Evolutionary conservation across 2,797 vertebrate genomes (phyloP).

Genomic region (Yasuhikotakia modesta): DNA sequence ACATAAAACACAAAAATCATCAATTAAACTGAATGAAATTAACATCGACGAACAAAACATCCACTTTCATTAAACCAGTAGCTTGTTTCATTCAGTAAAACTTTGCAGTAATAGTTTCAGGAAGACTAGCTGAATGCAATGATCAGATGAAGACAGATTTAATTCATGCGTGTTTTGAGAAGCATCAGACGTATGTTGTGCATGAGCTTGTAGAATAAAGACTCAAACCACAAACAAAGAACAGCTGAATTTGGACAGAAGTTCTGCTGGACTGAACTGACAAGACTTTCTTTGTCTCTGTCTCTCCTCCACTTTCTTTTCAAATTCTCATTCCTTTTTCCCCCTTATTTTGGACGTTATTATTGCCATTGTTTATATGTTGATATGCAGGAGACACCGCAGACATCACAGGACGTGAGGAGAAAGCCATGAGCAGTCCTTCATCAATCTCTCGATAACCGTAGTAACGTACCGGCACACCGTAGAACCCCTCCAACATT

Average conservation of each 20-base stretch:
- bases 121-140: too few species aligned
- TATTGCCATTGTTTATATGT: conserved; percentile 54
- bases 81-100: too few species aligned
- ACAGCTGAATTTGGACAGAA: not conserved
- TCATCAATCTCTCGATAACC: conserved; percentile 63
- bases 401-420: conserved; percentile 54
- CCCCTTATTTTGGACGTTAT: conserved; percentile 50
- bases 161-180: not conserved
- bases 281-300: conserved; percentile 50
- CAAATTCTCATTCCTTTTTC: conserved; percentile 25
- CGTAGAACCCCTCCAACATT: conserved; percentile 36
- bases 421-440: conserved; percentile 60
- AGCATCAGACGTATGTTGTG: not conserved
- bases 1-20: not conserved
- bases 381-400: conserved; percentile 57
- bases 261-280: conserved; percentile 45
- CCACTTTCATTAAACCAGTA: too few species aligned
- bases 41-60: too few species aligned
- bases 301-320: conserved; percentile 50
- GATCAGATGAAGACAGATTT: not conserved
- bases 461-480: conserved; percentile 19
- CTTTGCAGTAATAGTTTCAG: too few species aligned
- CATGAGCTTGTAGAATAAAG: not conserved
- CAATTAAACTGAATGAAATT: not conserved
- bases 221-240: not conserved